phyloP scores from a whole-genome alignment of 2,888 invertebrate genomes.

The Protophormia terraenovae region DNA sequence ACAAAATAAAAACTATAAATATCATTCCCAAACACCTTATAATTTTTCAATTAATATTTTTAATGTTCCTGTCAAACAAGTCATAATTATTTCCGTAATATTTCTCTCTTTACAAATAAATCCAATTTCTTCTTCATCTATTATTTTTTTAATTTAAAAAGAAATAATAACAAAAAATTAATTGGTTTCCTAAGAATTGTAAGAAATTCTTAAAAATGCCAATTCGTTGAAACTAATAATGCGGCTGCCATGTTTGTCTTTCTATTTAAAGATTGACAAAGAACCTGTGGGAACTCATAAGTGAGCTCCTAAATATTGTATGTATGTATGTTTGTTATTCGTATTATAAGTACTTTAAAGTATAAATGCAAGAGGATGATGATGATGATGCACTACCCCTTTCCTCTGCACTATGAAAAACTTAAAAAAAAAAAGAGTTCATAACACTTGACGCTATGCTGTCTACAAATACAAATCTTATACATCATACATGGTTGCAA shows the following conservation, averaged over 20 bases:
- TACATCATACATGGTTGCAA: conserved; percentile 44
- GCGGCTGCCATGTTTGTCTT: conserved; percentile 57
- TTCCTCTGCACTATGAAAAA: neutral
- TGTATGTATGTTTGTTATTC: too few relatives aligned
- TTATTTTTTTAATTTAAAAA: too few relatives aligned
- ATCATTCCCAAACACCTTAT: too few relatives aligned
- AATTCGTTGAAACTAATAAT: conserved; percentile 70
- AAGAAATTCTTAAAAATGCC: conserved; percentile 67
- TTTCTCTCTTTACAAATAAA: neutral
- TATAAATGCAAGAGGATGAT: neutral
- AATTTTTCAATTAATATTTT: too few relatives aligned
- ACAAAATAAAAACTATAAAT: too few relatives aligned
- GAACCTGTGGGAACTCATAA: conserved; percentile 63
- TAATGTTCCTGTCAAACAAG: too few relatives aligned
- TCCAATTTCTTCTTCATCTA: too few relatives aligned
- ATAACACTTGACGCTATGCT: conserved; percentile 68
- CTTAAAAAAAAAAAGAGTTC: conserved; percentile 14
- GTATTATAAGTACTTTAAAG: too few relatives aligned
- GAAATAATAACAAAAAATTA: conserved; percentile 13
- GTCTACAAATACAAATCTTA: conserved; percentile 58
- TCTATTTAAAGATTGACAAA: conserved; percentile 52
- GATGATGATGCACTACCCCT: conserved; percentile 8
- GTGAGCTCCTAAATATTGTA: conserved; percentile 20
- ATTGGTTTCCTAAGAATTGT: conserved; percentile 62
- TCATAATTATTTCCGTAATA: neutral